Evolutionary conservation across 2,888 invertebrate genomes (phyloP), one percentile per base, ranked within the genome.

Genomic region (Tinea pellionella): DNA sequence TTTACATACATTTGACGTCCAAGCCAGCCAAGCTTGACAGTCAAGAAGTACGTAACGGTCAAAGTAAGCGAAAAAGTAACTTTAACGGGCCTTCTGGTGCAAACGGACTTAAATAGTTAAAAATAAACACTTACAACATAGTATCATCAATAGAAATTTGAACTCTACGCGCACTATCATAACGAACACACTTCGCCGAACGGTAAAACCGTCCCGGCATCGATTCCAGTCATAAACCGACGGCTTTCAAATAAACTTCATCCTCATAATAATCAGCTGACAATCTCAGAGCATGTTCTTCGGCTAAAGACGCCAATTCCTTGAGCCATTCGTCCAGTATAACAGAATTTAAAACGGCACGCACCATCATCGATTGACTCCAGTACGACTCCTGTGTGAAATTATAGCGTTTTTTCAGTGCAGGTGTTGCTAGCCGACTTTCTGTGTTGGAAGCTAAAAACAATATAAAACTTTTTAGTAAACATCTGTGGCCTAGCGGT

Each of bases 291-390:
- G 95, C 93, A 76, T 99, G 98, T 78, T 99, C 98, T 77, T 97
- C 96, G 63, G 96, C 94, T 61, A 99, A 89, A 12, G 98, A 96
- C 0, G 98, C 95, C 62, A 99, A 85, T 82, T 98, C 98, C 77
- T 97, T 97, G 0, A 97, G 89, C 94, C 99, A 97, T 75, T 99
- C 98, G 71, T 97, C 96, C 63, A 98, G 85, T 55, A 99, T 86
- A 6, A 99, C 94, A 1, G 97, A 96, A 71, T 88, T 88, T 8
- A 88, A 70, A 60, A 88, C 73, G 1, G 83, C 77, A 0, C 84
- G 78, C 1, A 81, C 70, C 0, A 82, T 78, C 15, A 80, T 76
- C 0, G 88, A 84, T 61, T 86, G 82, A 66, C 78, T 78, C 88
- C 88, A 88, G 65, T 84, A 88, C 1, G 73, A 68, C 59, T 88